Conservation (phyloP, 2,797 vertebrate species). For the Pithecia hirsuta region DNA sequence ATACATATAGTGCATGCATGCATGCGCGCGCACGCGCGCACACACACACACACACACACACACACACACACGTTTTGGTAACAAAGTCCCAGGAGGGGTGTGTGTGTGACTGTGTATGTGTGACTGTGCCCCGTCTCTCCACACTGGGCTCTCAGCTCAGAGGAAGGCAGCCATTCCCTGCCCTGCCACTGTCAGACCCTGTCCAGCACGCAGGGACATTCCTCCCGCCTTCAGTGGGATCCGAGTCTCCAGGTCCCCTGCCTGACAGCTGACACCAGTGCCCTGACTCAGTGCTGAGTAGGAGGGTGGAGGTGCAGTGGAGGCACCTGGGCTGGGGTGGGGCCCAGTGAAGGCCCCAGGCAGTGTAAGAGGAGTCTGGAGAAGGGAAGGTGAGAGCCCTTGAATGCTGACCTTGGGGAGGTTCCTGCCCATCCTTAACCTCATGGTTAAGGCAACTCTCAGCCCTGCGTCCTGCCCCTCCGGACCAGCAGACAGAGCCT, state of each 20-base stretch:
- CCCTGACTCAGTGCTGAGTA: not conserved
- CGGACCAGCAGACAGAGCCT: not conserved
- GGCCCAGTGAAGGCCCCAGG: not conserved
- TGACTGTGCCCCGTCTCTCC: not conserved
- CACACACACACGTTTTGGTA: not conserved
- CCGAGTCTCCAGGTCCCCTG: not conserved
- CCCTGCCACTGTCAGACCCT: no score
- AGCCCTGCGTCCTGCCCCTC: not conserved
- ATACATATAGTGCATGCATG: not conserved
- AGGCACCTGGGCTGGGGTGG: not conserved
- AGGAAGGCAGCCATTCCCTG: not conserved
- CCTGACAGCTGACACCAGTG: not conserved
- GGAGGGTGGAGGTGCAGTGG: not conserved
- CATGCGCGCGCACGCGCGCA: rapidly evolving
- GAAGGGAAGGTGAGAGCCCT: not conserved
- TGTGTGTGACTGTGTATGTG: not conserved
- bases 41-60: no score
- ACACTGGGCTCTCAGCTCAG: not conserved
- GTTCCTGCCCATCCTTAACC: not conserved
- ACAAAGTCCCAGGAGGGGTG: not conserved
- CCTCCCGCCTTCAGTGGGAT: no score
- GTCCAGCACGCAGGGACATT: not conserved
- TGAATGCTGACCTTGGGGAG: not conserved
- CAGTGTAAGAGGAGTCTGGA: not conserved
- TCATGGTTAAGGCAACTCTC: not conserved